Evolutionary conservation across 2,888 invertebrate species (phyloP).

Genomic region (Caenorhabditis afra): DNA sequence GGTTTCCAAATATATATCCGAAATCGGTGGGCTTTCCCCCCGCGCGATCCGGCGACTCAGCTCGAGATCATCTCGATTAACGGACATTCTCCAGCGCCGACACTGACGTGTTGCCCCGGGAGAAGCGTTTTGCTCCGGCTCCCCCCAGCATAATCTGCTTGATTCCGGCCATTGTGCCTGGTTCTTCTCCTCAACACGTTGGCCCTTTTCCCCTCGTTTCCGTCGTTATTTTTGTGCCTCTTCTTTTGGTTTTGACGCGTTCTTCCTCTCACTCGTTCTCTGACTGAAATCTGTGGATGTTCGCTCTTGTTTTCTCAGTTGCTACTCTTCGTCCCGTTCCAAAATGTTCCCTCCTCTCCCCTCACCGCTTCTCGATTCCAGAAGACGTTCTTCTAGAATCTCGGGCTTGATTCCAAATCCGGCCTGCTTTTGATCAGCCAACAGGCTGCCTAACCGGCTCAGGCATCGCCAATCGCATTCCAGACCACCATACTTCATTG

Average conservation of each 20-base stretch:
- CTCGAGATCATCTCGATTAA: constrained; percentile 43
- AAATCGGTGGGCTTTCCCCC: constrained; percentile 20
- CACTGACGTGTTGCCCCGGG: constrained; percentile 17
- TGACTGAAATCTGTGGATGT: not conserved
- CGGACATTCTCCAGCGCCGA: constrained; percentile 29
- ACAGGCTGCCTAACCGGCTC: not conserved
- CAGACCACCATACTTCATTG: constrained; percentile 7
- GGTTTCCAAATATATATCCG: constrained; percentile 35
- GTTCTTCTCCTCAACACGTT: not conserved
- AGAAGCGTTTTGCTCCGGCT: constrained; percentile 22
- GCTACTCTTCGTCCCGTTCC: not conserved
- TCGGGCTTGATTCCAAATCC: not conserved
- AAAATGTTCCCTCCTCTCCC: constrained; percentile 9
- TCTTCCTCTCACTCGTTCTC: constrained; percentile 33
- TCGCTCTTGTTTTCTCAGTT: not conserved
- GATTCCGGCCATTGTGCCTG: constrained; percentile 42
- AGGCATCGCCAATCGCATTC: constrained; percentile 14
- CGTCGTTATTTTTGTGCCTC: constrained; percentile 13
- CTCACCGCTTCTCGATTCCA: not conserved
- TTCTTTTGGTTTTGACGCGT: constrained; percentile 28
- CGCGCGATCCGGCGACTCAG: constrained; percentile 14
- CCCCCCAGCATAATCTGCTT: constrained; percentile 44
- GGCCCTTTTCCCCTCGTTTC: constrained; percentile 10
- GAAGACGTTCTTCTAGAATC: too few species aligned
- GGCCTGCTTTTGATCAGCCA: constrained; percentile 11